These are phyloP conservation scores for Cordilura impudica DNA, from an alignment of 2,888 invertebrate genomes.

Conservation along the genomic window DNA sequence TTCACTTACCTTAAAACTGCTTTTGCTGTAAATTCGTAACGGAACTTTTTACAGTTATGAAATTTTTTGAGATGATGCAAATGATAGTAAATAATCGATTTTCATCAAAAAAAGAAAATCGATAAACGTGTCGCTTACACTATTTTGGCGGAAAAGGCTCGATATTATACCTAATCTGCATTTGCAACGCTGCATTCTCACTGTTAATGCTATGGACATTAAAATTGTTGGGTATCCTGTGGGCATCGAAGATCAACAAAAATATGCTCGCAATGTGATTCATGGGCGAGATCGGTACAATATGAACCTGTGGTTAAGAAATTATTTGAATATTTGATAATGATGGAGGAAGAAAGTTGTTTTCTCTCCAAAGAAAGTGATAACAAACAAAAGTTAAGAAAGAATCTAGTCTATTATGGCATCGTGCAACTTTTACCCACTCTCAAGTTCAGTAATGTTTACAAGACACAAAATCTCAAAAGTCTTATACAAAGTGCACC, in stretches of 20 bases:
- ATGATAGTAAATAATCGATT: no score
- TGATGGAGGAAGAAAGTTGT: constrained; percentile 90
- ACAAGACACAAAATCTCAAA: constrained; percentile 87
- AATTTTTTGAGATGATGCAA: no score
- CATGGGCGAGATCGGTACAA: constrained; percentile 91
- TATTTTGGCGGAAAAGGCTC: no score
- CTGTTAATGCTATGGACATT: constrained; percentile 87
- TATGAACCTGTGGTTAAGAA: constrained; percentile 97
- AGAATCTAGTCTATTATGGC: constrained; percentile 89
- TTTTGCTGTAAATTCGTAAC: no score
- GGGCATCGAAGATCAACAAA: constrained; percentile 90
- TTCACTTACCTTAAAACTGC: no score
- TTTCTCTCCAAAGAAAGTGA: constrained; percentile 86
- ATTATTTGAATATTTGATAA: constrained; percentile 92
- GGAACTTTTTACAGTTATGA: no score
- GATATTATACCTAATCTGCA: constrained; percentile 97
- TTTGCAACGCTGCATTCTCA: constrained; percentile 92
- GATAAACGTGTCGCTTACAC: no score
- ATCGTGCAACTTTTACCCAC: constrained; percentile 87
- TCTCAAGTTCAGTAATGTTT: constrained; percentile 91
- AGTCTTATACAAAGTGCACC: constrained; percentile 83
- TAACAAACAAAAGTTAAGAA: constrained; percentile 85
- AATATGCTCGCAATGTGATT: constrained; percentile 94
- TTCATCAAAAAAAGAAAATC: no score
- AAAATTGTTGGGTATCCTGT: constrained; percentile 97